Evolutionary conservation across 1,140 invertebrate species (phyloP).

Genomic region (Anastatus disparis): DNA sequence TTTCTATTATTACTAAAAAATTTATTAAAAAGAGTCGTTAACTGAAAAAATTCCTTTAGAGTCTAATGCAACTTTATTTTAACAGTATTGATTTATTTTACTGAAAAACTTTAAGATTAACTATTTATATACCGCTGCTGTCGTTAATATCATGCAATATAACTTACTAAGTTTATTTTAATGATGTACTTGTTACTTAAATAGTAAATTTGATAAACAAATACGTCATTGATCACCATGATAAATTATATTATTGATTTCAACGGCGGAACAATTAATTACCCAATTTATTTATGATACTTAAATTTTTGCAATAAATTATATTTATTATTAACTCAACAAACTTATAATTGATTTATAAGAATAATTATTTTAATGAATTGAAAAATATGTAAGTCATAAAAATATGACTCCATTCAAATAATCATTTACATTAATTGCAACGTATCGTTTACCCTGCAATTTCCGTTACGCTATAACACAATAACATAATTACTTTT

Average conservation of each 20-base stretch:
- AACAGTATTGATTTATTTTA: background rate
- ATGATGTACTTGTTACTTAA: no score
- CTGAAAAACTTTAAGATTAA: no score
- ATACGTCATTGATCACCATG: no score
- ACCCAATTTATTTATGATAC: constrained; percentile 7
- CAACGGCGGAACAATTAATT: no score
- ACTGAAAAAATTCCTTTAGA: background rate
- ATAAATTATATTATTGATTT: no score
- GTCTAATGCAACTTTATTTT: background rate
- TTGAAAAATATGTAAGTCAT: background rate
- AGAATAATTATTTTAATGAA: constrained; percentile 3
- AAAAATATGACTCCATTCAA: background rate
- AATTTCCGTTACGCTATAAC: constrained; percentile 5
- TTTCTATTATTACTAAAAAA: background rate
- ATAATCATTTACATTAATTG: constrained; percentile 25
- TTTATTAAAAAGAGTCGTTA: background rate
- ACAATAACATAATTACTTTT: constrained; percentile 37
- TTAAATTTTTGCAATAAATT: background rate
- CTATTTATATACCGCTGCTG: no score
- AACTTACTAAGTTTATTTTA: no score
- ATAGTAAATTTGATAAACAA: no score
- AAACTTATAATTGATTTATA: background rate
- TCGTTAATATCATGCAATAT: no score
- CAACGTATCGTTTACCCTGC: constrained; percentile 30
- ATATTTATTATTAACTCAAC: background rate